Evolutionary conservation across 2,797 vertebrate genomes (phyloP), one percentile per base, ranked within the genome.

Genomic region (Australoheros facetus): DNA sequence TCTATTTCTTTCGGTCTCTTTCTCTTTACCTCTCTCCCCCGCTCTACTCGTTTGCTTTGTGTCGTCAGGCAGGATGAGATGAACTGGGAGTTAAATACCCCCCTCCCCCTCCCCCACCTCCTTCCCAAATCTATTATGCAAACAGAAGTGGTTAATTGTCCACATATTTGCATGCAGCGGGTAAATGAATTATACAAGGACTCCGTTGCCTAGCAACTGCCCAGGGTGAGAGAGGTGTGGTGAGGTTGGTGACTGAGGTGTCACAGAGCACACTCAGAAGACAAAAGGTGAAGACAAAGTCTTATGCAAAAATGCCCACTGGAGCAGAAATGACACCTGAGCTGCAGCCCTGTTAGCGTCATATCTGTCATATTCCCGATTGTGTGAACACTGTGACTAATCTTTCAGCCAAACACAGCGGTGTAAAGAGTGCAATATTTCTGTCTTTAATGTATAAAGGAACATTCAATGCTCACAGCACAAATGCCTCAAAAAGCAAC

Each of bases 71-170:
- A 88, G 85, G 86, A 91, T 90, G 90, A 91, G 91, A 85, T 89
- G 89, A 92, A 89, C 84, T 70, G 59, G 30, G 85, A 91, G 86
- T 91, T 92, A 92, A 92, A 91, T 88, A 84, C 34, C 81, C 79
- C 80, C 78, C 59, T 57, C 69, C 4, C 42, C 81, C 9, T 5
- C 39, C 71, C 34, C 45, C 73, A 56, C 81, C 87, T 80, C 85
- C 84, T 72, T 58, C 86, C 87, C 78, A 85, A 88, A 93, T 92
- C 87, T 95, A 95, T 96, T 95, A 96, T 96, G 95, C 94, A 96
- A 96, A 96, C 95, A 96, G 93, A 95, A 94, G 93, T 92, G 93
- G 91, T 95, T 95, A 96, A 96, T 96, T 95, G 95, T 96, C 94
- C 92, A 95, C 93, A 95, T 95, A 95, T 96, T 96, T 95, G 94